These are phyloP conservation scores for Xiphorhynchus erythropygius DNA, from an alignment of 2,797 vertebrate genomes.

Conservation along the genomic window DNA sequence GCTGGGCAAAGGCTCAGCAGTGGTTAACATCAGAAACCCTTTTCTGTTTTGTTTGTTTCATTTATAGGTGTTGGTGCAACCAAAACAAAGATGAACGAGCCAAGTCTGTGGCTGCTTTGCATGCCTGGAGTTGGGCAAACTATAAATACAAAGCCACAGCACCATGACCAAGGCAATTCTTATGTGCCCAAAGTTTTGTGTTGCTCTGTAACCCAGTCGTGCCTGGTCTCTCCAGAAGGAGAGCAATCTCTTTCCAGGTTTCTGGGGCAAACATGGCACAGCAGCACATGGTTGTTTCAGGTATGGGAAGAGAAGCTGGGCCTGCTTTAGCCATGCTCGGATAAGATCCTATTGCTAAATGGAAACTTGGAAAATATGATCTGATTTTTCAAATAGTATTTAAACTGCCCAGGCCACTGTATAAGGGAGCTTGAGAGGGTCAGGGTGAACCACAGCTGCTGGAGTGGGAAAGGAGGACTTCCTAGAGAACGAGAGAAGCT, in stretches of 20 bases:
- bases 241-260: background rate
- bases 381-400: background rate
- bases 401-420: background rate
- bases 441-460: background rate
- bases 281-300: background rate
- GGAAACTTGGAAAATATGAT: background rate
- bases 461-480: background rate
- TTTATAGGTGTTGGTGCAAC: slow-evolving; percentile 32
- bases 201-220: background rate
- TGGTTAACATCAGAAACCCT: background rate
- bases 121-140: background rate
- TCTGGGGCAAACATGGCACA: background rate
- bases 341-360: background rate
- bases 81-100: slow-evolving; percentile 5
- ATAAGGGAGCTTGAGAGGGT: background rate
- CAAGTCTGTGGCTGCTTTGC: background rate
- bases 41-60: slow-evolving; percentile 12
- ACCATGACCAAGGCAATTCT: background rate
- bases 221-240: background rate
- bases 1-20: background rate
- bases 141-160: background rate
- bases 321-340: background rate
- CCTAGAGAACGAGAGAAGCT: background rate
- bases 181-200: background rate
- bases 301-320: background rate